phyloP scores from a whole-genome alignment of 2,888 invertebrate genomes.

The Caenorhabditis sinica region DNA sequence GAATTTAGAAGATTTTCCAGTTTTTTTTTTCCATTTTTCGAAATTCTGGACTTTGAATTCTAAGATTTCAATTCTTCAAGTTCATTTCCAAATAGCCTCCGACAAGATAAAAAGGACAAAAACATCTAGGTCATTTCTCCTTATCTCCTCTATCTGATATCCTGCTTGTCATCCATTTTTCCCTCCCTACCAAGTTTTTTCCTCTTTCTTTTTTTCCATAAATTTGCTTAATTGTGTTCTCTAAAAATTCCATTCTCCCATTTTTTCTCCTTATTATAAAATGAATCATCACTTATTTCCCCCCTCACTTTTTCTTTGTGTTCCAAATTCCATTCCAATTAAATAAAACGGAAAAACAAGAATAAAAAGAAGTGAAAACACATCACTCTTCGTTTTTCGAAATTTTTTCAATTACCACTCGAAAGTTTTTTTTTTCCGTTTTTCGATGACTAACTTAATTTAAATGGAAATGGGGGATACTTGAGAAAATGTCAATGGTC shows the following conservation, averaged over 20 bases:
- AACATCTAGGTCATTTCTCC: slow-evolving; percentile 35
- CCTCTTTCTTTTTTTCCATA: neutral
- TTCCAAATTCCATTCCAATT: slow-evolving; percentile 25
- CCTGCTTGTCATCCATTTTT: neutral
- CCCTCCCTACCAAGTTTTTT: neutral
- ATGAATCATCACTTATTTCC: slow-evolving; percentile 37
- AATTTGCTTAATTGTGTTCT: neutral
- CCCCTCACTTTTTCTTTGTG: neutral
- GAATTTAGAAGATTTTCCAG: no score
- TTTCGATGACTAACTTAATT: slow-evolving; percentile 9
- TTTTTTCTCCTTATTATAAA: neutral
- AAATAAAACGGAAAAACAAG: slow-evolving; percentile 18
- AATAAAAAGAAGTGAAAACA: slow-evolving; percentile 2
- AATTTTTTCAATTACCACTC: neutral
- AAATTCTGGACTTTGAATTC: no score
- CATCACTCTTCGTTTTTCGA: neutral
- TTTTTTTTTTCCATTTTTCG: neutral
- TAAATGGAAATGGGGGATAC: neutral
- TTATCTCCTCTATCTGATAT: neutral
- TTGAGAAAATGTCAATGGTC: neutral
- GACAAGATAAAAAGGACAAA: slow-evolving; percentile 23
- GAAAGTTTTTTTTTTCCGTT: no score
- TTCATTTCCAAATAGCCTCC: neutral
- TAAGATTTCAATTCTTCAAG: neutral
- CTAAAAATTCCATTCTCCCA: neutral